Percentiles rank a stretch among this genome's conserved stretches.
phyloP scores from a whole-genome alignment of 1,140 invertebrate genomes.

The Vanessa tameamea region DNA sequence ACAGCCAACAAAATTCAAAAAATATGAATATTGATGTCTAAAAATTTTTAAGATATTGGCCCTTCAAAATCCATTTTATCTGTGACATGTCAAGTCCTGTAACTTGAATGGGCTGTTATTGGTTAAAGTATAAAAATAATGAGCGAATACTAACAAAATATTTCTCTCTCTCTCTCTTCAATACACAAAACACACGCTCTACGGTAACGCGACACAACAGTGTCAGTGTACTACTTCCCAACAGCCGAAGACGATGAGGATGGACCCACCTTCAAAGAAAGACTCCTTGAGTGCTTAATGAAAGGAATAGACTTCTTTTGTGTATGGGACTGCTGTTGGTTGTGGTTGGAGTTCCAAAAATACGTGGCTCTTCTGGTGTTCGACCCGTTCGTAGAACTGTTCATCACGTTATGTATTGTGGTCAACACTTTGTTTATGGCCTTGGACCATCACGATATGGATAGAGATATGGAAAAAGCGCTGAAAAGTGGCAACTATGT shows the following conservation, averaged over 20 bases:
- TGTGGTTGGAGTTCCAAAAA: constrained; percentile 95
- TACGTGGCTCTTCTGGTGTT: constrained; percentile 95
- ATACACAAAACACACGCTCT: constrained; percentile 71
- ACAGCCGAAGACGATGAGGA: constrained; percentile 93
- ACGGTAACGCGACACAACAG: constrained; percentile 82
- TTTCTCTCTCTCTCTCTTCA: constrained; percentile 71
- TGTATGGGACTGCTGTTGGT: constrained; percentile 97
- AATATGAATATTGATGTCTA: constrained; percentile 77
- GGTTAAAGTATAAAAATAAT: constrained; percentile 64
- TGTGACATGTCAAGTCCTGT: constrained; percentile 10
- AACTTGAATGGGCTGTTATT: constrained; percentile 43
- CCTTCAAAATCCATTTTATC: constrained; percentile 16
- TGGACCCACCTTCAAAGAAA: constrained; percentile 93
- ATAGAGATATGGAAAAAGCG: constrained; percentile 90
- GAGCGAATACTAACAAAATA: constrained; percentile 80
- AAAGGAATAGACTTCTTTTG: constrained; percentile 95
- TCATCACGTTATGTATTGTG: constrained; percentile 98
- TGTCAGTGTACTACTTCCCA: constrained; percentile 96
- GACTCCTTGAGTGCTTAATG: constrained; percentile 86
- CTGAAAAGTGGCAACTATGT: constrained; percentile 97
- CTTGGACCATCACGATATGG: constrained; percentile 97
- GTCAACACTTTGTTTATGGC: constrained; percentile 99
- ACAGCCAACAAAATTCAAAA: constrained; percentile 71
- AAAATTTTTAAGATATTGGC: constrained; percentile 15
- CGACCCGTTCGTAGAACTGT: constrained; percentile 98